A percentile compares a stretch with the other conserved stretches of the same genome.
These are phyloP conservation scores for Chaetogeoica ovagalla DNA, from an alignment of 2,888 invertebrate species.

Conservation along the genomic window DNA sequence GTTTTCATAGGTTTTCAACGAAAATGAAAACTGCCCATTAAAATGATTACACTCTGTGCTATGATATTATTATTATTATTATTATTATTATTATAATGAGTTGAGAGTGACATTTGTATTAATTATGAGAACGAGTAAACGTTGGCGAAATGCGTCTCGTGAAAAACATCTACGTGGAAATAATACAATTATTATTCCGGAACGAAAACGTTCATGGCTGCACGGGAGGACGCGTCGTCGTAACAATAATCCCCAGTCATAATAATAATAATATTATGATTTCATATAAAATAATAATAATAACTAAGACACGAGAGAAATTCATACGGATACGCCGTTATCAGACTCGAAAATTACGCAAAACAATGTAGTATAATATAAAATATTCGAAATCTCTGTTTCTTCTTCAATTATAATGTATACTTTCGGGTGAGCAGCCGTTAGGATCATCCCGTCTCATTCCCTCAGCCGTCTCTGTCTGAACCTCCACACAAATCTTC, in stretches of 20 bases:
- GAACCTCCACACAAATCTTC: no score
- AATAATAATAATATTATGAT: no score
- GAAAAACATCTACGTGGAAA: not conserved
- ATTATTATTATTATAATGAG: no score
- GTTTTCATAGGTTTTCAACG: not conserved
- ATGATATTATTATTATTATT: not conserved
- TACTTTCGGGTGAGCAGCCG: no score
- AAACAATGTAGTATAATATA: not conserved
- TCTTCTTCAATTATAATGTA: no score
- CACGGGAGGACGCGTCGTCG: not conserved
- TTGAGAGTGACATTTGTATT: not conserved
- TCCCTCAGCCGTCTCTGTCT: no score
- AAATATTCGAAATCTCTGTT: no score
- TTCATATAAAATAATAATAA: no score
- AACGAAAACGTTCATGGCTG: not conserved
- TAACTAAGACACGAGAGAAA: no score
- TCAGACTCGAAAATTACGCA: not conserved
- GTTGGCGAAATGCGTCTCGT: not conserved
- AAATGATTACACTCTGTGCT: not conserved
- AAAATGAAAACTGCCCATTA: not conserved
- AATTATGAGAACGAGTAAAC: not conserved
- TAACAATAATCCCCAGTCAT: no score
- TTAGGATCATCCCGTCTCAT: no score
- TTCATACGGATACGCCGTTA: not conserved
- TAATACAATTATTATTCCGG: not conserved